Evolutionary conservation across 2,797 vertebrate genomes (phyloP).

Genomic region (Orestias chungarensis): DNA sequence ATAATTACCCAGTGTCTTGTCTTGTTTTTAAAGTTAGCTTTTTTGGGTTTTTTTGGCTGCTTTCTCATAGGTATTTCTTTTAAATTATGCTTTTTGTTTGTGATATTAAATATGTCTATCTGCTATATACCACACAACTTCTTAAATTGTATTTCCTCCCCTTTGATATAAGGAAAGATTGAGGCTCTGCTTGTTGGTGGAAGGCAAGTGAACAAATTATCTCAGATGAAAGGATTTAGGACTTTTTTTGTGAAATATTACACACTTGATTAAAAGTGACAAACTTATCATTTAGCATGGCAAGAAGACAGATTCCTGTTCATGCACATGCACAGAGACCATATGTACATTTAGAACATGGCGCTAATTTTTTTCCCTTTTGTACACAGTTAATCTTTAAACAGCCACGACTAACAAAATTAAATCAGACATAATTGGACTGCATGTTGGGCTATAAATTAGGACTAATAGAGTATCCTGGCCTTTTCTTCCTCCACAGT

Average conservation of each 20-base stretch:
- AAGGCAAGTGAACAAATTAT: constrained; percentile 59
- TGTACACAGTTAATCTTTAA: constrained; percentile 34
- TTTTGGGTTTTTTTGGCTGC: constrained; percentile 9
- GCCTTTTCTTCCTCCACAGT: not conserved
- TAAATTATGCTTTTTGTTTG: constrained; percentile 27
- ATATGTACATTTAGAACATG: constrained; percentile 29
- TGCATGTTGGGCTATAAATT: constrained; percentile 9
- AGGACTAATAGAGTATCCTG: not conserved
- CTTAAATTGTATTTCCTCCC: constrained; percentile 25
- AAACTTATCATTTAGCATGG: constrained; percentile 71
- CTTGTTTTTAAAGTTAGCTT: constrained; percentile 11
- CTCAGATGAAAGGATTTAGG: constrained; percentile 57
- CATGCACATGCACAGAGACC: constrained; percentile 10
- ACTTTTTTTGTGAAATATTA: constrained; percentile 72
- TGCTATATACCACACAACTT: constrained; percentile 10
- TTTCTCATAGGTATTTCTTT: constrained; percentile 4
- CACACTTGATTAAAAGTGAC: constrained; percentile 73
- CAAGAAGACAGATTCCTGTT: constrained; percentile 43
- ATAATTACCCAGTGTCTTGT: too few species aligned
- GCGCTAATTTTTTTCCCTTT: constrained; percentile 37
- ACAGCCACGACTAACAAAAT: constrained; percentile 25
- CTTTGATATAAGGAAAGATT: constrained; percentile 48
- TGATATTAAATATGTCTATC: constrained; percentile 25
- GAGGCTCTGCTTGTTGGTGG: constrained; percentile 49
- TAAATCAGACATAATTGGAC: constrained; percentile 23